A percentile compares a stretch with the other conserved stretches of the same genome.
Evolutionary conservation across 1,140 invertebrate genomes (phyloP).

Genomic region (Papilio aristodemus): DNA sequence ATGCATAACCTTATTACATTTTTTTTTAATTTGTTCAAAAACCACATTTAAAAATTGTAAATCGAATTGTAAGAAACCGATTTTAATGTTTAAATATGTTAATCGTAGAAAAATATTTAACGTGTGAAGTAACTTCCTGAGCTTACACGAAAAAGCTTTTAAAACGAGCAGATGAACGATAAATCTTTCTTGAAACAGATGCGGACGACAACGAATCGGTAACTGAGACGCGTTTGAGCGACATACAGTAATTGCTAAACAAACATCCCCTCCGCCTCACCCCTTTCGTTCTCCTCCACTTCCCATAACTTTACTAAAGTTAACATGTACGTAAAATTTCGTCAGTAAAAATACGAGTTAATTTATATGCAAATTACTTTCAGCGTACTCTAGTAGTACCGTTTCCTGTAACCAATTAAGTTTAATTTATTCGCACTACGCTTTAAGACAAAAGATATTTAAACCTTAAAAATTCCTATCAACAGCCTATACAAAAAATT

Average conservation of each 20-base stretch:
- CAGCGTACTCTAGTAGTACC: background rate
- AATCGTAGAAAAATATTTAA: background rate
- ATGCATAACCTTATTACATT: too few species aligned
- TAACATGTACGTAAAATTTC: background rate
- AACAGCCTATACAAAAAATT: too few species aligned
- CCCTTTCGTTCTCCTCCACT: background rate
- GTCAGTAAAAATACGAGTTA: constrained; percentile 22
- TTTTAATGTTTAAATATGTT: too few species aligned
- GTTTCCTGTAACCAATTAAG: constrained; percentile 3
- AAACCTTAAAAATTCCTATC: too few species aligned
- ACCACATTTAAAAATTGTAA: too few species aligned
- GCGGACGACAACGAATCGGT: background rate
- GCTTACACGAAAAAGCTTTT: constrained; percentile 16
- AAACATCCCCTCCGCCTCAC: background rate
- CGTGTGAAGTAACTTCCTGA: background rate
- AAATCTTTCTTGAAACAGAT: constrained; percentile 18
- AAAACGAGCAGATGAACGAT: constrained; percentile 14
- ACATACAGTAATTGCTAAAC: constrained; percentile 13
- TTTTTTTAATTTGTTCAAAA: too few species aligned
- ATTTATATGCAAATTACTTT: constrained; percentile 28
- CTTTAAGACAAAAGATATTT: constrained; percentile 5
- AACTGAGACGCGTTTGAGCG: constrained; percentile 8
- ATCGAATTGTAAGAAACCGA: too few species aligned
- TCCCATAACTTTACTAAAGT: background rate
- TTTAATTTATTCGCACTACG: background rate